A percentile compares a stretch with the other conserved stretches of the same genome.
Conservation (phyloP, 2,888 invertebrate species). For the Lithophane ornitopus region DNA sequence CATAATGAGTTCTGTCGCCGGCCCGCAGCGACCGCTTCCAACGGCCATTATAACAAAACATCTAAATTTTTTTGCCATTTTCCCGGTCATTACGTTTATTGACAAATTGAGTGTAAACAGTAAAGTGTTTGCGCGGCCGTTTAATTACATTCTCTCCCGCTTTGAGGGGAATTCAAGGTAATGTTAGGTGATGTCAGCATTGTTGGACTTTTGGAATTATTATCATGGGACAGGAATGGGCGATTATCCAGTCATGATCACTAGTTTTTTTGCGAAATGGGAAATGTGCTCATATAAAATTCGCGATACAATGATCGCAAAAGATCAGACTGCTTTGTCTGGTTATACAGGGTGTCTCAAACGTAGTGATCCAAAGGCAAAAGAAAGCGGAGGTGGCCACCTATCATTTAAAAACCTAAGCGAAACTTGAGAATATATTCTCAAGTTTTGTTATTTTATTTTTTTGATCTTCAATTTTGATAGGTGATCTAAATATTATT, state of each 20-base stretch:
- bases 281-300: slow-evolving; percentile 1
- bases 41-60: slow-evolving; percentile 38
- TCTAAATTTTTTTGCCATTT: slow-evolving; percentile 56
- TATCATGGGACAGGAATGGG: slow-evolving; percentile 4
- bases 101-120: slow-evolving; percentile 55
- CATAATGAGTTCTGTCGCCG: slow-evolving; percentile 53
- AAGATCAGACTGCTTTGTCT: background rate
- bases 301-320: background rate
- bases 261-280: slow-evolving; percentile 3
- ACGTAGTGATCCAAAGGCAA: too few relatives aligned
- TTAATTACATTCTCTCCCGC: slow-evolving; percentile 36
- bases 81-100: slow-evolving; percentile 46
- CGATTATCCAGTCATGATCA: slow-evolving; percentile 3
- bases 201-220: background rate
- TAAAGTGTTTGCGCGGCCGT: slow-evolving; percentile 36
- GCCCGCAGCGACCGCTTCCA: slow-evolving; percentile 12
- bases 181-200: slow-evolving; percentile 4
- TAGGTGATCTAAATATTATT: too few relatives aligned
- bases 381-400: too few relatives aligned
- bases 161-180: slow-evolving; percentile 25
- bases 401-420: too few relatives aligned
- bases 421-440: too few relatives aligned
- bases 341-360: too few relatives aligned
- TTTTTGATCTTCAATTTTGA: too few relatives aligned
- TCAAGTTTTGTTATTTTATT: too few relatives aligned